phyloP scores from a whole-genome alignment of 2,797 vertebrate species.

The Gymnoscopelus braueri region DNA sequence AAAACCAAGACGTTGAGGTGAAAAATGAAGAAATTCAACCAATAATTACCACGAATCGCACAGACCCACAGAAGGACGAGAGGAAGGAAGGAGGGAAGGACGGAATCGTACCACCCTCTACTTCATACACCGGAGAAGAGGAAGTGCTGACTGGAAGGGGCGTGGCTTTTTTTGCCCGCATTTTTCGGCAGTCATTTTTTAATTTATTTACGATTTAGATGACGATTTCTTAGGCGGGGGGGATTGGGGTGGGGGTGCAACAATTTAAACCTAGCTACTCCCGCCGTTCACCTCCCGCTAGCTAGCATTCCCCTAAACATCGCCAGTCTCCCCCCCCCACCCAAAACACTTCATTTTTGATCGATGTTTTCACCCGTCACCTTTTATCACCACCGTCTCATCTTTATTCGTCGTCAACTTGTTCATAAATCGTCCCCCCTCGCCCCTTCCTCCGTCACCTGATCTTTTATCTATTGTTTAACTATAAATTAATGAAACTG shows the following conservation, averaged over 20 bases:
- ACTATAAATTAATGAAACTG: conserved; percentile 57
- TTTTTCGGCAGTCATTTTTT: conserved; percentile 85
- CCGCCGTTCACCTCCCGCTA: conserved; percentile 54
- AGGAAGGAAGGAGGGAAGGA: conserved; percentile 48
- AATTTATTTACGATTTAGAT: conserved; percentile 89
- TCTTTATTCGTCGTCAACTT: conserved; percentile 61
- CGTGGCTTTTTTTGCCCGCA: conserved; percentile 61
- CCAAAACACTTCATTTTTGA: too few species aligned
- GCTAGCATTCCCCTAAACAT: conserved; percentile 37
- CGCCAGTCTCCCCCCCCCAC: background rate
- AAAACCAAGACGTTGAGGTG: conserved; percentile 57
- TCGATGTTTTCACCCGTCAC: conserved; percentile 11
- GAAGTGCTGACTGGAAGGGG: conserved; percentile 66
- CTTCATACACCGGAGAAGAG: conserved; percentile 63
- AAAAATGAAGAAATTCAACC: conserved; percentile 54
- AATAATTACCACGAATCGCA: conserved; percentile 67
- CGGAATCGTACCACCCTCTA: conserved; percentile 62
- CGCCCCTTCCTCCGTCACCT: conserved; percentile 32
- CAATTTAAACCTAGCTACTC: conserved; percentile 76
- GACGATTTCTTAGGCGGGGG: conserved; percentile 10
- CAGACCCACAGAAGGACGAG: conserved; percentile 63
- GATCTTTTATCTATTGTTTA: conserved; percentile 69
- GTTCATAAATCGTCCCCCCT: conserved; percentile 50
- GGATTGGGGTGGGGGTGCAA: conserved; percentile 14
- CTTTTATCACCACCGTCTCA: conserved; percentile 52